Percentiles rank a stretch among this genome's conserved stretches.
Conservation (phyloP, 1,140 invertebrate species). For the Acyrthosiphon pisum region DNA sequence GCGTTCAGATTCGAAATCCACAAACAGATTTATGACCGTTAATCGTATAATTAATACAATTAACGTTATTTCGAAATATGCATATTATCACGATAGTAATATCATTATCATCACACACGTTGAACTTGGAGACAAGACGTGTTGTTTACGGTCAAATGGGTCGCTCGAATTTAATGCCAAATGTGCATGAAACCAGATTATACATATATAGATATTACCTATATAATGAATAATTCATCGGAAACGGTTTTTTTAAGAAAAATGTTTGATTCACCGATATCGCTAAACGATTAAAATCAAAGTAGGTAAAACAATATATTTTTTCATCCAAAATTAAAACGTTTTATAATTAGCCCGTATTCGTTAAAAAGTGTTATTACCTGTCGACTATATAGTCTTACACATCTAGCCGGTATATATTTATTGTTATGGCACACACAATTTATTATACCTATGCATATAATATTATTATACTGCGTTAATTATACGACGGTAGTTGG, state of each 20-base stretch:
- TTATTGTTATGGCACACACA: not conserved
- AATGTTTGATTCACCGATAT: not conserved
- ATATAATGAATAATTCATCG: not conserved
- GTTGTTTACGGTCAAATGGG: not conserved
- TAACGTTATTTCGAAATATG: not conserved
- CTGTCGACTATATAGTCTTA: not conserved
- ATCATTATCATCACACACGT: not conserved
- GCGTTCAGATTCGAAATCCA: not conserved
- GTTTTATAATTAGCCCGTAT: not conserved
- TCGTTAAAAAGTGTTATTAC: not conserved
- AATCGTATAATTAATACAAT: conserved; percentile 24
- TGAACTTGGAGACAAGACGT: not conserved
- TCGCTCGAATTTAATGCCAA: not conserved
- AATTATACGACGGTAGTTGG: not conserved
- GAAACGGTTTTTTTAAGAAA: not conserved
- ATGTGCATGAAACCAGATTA: not conserved
- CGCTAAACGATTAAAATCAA: not conserved
- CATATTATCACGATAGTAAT: not conserved
- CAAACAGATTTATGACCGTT: not conserved
- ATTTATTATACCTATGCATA: not conserved
- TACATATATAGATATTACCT: no score
- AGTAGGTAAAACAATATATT: not conserved
- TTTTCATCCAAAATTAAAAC: no score
- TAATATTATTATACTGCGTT: not conserved
- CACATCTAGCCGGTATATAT: not conserved